Conservation (phyloP, 2,797 vertebrate genomes). For the Chiroxiphia lanceolata region DNA sequence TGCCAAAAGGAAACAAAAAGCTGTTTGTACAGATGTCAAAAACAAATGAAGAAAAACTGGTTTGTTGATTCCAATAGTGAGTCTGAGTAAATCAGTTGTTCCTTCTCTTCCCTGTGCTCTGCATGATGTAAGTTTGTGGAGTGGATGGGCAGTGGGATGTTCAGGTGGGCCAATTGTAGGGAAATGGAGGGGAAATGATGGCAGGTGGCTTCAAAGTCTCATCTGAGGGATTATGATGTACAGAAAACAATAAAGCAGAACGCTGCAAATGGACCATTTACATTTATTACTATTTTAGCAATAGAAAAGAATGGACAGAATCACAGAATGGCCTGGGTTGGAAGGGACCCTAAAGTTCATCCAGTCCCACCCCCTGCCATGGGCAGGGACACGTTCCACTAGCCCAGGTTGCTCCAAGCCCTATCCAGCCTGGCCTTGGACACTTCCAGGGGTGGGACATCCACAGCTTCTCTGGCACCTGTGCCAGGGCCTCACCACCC, state of each 20-base stretch:
- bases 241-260: neutral
- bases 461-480: neutral
- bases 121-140: neutral
- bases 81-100: constrained; percentile 11
- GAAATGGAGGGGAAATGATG: neutral
- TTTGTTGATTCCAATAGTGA: constrained; percentile 44
- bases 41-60: constrained; percentile 57
- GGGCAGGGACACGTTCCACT: neutral
- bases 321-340: neutral
- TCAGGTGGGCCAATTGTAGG: neutral
- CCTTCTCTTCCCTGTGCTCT: neutral
- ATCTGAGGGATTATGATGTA: neutral
- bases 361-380: neutral
- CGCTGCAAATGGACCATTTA: neutral
- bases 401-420: neutral
- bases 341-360: neutral
- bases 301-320: neutral
- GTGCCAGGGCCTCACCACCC: neutral
- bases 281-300: neutral
- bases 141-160: neutral
- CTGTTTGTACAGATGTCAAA: constrained; percentile 30
- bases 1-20: neutral
- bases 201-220: neutral
- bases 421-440: neutral
- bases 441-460: neutral